Percentiles rank a stretch among this genome's conserved stretches.
These are phyloP conservation scores for Fukomys damarensis DNA, from an alignment of 2,113 vertebrate genomes.

Conservation along the genomic window DNA sequence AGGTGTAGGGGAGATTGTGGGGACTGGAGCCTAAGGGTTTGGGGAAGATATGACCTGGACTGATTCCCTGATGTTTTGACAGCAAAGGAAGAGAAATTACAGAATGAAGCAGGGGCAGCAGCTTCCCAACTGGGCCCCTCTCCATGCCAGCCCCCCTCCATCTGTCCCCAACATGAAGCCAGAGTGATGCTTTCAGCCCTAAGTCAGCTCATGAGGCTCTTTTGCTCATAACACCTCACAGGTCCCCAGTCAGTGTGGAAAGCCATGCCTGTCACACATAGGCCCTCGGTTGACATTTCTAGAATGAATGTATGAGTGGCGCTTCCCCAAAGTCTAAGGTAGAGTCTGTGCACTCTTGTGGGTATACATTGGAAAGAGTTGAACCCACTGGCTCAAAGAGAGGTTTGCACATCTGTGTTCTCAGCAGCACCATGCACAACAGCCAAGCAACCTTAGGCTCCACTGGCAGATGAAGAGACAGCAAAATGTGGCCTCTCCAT, in stretches of 20 bases:
- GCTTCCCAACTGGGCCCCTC: neutral
- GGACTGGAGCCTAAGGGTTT: conserved; percentile 56
- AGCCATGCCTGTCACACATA: neutral
- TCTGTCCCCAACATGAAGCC: neutral
- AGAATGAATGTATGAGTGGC: neutral
- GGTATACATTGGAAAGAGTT: neutral
- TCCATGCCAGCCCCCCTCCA: neutral
- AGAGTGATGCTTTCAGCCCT: neutral
- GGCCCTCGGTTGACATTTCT: neutral
- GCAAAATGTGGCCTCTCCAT: neutral
- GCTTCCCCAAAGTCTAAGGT: neutral
- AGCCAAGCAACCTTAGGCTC: neutral
- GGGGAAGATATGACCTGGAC: neutral
- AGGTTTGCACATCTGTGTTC: neutral
- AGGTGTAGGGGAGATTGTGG: neutral
- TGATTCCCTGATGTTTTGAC: neutral
- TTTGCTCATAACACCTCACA: neutral
- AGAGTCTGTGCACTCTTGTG: neutral
- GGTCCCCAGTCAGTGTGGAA: neutral
- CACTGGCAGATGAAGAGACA: neutral
- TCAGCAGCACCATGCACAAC: neutral
- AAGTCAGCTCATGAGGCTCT: neutral
- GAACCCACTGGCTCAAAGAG: neutral
- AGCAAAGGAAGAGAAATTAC: neutral
- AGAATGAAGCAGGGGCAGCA: neutral